phyloP scores from a whole-genome alignment of 2,797 vertebrate genomes.

The Rousettus madagascariensis region DNA sequence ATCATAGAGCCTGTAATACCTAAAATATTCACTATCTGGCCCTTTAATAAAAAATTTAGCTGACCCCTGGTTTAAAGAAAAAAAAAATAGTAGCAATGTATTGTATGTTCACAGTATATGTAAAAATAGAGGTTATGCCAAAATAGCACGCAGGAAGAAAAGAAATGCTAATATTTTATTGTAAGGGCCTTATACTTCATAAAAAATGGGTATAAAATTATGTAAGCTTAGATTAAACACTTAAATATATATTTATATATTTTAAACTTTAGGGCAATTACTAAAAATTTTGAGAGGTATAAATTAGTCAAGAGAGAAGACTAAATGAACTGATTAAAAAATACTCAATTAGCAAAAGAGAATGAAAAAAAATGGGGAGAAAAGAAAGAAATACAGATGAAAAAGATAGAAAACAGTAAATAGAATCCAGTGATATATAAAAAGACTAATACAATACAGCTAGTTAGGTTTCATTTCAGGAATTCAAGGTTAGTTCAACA shows the following conservation, averaged over 20 bases:
- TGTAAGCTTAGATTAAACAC: no score
- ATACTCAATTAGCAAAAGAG: neutral
- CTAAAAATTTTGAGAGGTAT: no score
- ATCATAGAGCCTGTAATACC: fast-evolving
- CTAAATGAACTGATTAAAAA: neutral
- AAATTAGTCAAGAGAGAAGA: neutral
- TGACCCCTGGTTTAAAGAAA: neutral
- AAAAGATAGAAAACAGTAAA: neutral
- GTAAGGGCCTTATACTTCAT: neutral
- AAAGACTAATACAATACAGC: neutral
- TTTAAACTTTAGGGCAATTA: neutral
- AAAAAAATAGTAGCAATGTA: neutral
- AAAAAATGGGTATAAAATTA: neutral
- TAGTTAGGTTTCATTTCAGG: neutral
- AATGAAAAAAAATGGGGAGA: neutral
- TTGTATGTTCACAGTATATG: neutral
- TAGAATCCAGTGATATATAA: fast-evolving
- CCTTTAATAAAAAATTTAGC: neutral
- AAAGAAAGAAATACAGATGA: neutral
- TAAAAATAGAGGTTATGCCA: no score
- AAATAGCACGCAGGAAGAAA: neutral
- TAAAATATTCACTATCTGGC: neutral
- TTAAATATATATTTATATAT: neutral
- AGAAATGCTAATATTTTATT: fast-evolving
- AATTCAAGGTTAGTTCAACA: neutral